phyloP scores from a whole-genome alignment of 2,797 vertebrate genomes.

The Enteromius radiatus region DNA sequence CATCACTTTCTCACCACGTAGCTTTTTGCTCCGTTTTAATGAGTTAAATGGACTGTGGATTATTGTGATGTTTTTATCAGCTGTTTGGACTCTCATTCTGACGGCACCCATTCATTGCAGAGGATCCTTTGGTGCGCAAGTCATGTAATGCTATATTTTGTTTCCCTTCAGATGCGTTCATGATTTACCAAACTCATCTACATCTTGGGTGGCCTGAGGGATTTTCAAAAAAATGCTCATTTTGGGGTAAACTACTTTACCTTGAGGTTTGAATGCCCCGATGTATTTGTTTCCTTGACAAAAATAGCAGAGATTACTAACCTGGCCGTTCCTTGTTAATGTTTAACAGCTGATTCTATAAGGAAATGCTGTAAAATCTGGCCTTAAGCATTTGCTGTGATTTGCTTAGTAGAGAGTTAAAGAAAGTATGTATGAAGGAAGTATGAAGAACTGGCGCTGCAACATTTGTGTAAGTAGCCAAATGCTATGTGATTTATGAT shows the following conservation, averaged over 20 bases:
- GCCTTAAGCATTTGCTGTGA: background rate
- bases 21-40: too few species aligned
- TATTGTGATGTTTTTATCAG: background rate
- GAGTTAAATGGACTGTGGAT: too few species aligned
- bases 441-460: background rate
- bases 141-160: background rate
- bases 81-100: background rate
- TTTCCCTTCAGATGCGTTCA: background rate
- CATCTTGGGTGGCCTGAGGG: background rate
- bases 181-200: background rate
- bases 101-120: background rate
- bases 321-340: background rate
- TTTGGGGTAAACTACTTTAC: background rate
- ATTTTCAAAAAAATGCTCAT: background rate
- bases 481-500: background rate
- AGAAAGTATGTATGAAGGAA: too few species aligned
- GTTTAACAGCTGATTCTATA: conserved; percentile 4
- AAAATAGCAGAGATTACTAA: background rate
- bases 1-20: background rate
- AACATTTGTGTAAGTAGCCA: background rate
- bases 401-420: background rate
- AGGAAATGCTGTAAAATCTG: conserved; percentile 1
- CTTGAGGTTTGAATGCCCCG: background rate
- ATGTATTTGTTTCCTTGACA: background rate
- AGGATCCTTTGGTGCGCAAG: background rate